Evolutionary conservation across 2,113 vertebrate genomes (phyloP).

Genomic region (Pituophis catenifer): DNA sequence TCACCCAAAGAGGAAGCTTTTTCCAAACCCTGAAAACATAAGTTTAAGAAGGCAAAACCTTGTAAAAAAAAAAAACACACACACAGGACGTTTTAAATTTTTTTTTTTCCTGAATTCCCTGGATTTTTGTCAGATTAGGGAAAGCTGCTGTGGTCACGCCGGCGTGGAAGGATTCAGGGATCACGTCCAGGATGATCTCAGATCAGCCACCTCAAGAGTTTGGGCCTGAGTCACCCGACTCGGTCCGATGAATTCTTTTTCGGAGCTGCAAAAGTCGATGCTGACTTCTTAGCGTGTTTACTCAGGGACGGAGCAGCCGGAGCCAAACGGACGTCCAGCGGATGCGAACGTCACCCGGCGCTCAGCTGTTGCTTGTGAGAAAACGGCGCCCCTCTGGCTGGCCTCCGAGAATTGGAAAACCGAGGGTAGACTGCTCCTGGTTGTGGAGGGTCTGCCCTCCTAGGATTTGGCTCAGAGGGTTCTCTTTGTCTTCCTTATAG

Average conservation of each 20-base stretch:
- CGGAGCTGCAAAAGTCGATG: not conserved
- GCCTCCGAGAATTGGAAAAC: not conserved
- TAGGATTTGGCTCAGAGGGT: not conserved
- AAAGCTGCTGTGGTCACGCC: not conserved
- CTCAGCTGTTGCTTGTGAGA: not conserved
- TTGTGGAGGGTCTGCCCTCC: not conserved
- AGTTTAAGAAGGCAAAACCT: not conserved
- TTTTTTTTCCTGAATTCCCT: not conserved
- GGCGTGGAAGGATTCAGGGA: not conserved
- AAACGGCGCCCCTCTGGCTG: not conserved
- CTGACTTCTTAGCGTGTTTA: not conserved
- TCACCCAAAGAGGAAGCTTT: not conserved
- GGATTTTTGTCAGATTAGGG: not conserved
- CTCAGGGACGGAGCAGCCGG: too few relatives aligned
- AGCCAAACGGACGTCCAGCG: not conserved
- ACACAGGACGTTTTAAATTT: not conserved
- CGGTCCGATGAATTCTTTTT: not conserved
- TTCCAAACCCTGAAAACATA: not conserved
- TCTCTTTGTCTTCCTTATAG: not conserved
- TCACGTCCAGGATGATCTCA: not conserved
- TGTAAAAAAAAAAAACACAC: not conserved
- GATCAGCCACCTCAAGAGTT: not conserved
- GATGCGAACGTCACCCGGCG: too few relatives aligned
- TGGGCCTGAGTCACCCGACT: not conserved
- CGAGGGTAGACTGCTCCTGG: not conserved